Evolutionary conservation across 2,888 invertebrate species (phyloP).

Genomic region (Nymphalis urticae): DNA sequence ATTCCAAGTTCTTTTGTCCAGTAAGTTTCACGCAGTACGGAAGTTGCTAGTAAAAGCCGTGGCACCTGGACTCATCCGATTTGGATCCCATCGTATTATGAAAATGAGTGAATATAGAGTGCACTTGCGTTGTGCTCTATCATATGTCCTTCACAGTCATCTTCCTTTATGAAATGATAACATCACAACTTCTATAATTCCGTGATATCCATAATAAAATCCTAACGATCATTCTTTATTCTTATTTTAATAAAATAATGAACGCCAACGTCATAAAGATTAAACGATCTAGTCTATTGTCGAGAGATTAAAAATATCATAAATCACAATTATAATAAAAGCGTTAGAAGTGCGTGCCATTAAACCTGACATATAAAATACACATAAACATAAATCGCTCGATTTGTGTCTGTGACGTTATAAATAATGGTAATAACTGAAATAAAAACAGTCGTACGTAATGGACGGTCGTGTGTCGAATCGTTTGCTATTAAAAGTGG

Average conservation of each 20-base stretch:
- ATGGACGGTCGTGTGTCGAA: constrained; percentile 37
- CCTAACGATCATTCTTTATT: not conserved
- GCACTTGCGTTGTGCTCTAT: too few relatives aligned
- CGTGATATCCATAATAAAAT: too few relatives aligned
- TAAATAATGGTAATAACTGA: constrained; percentile 63
- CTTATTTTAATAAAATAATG: constrained; percentile 10
- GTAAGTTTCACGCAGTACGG: too few relatives aligned
- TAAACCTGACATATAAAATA: constrained; percentile 37
- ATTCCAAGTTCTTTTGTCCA: too few relatives aligned
- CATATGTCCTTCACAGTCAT: too few relatives aligned
- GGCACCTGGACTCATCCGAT: too few relatives aligned
- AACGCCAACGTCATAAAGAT: constrained; percentile 19
- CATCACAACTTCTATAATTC: not conserved
- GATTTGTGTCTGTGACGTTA: constrained; percentile 51
- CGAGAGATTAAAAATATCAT: constrained; percentile 35
- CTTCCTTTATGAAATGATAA: not conserved
- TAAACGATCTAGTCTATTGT: constrained; percentile 29
- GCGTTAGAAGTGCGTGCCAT: constrained; percentile 35
- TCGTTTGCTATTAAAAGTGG: constrained; percentile 35
- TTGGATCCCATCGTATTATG: too few relatives aligned
- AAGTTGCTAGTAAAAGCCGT: too few relatives aligned
- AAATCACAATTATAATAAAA: constrained; percentile 42
- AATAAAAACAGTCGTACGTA: constrained; percentile 53
- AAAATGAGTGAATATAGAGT: too few relatives aligned
- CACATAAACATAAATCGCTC: constrained; percentile 51